Evolutionary conservation across 2,797 vertebrate species (phyloP), one percentile per base, ranked within the genome.

Genomic region (Amniataba percoides): DNA sequence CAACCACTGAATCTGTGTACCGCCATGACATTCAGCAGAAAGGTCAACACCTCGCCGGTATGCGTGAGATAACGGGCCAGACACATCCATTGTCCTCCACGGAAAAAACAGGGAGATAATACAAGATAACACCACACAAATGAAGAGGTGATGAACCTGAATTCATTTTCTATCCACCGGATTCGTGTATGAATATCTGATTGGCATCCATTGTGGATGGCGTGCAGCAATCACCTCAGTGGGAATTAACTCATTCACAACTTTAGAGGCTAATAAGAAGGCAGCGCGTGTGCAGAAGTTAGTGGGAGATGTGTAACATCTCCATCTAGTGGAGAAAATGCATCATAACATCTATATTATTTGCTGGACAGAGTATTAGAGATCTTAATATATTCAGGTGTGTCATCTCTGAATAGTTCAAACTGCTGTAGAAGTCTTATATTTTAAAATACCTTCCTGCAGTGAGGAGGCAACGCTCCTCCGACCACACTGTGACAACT

Each of bases 11-110:
- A 74, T 85, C 75, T 9, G 57, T 73, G 70, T 68, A 49, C 66
- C 70, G 36, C 58, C 48, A 7, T 92, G 89, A 90, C 89, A 91
- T 91, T 93, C 86, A 83, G 63, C 78, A 87, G 63, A 93, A 93
- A 94, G 90, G 92, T 92, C 92, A 90, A 23, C 79, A 69, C 80
- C 60, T 89, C 15, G 57, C 81, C 71, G 86, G 82, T 70, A 83
- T 88, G 89, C 76, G 81, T 3, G 13, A 87, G 88, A 92, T 91
- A 91, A 89, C 82, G 39, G 71, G 76, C 77, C 80, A 85, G 85
- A 89, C 86, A 68, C 59, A 81, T 74, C 76, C 78, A 53, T 16
- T 48, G 70, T 74, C 73, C 51, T 61, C 62, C 43, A 57, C 63
- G 51, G 57, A 71, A 70, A 73, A 10, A 72, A 77, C 61, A n/a